Evolutionary conservation across 2,888 invertebrate species (phyloP), one percentile per base, ranked within the genome.

Genomic region (Trissolcus brochymenae): DNA sequence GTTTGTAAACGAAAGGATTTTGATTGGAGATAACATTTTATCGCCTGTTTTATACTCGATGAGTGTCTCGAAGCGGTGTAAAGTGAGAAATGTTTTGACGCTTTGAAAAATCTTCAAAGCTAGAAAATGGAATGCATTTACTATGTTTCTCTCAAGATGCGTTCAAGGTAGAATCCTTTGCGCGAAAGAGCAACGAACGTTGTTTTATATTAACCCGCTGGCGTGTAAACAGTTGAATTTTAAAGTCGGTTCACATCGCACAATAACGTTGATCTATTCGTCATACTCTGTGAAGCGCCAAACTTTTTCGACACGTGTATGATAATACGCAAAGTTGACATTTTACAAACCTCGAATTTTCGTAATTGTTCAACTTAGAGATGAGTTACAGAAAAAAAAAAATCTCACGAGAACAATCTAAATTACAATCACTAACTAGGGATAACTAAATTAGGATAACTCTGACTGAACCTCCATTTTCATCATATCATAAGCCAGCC

Each of bases 201-300:
- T 74, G 67, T 74, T 74, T 74, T 74, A 74, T 74, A 74, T 74
- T 74, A 67, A 67, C 74, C 67, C 19, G 53, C 29, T 17, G 35
- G 57, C 67, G 46, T 67, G 74, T 74, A 74, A 74, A 74, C 74
- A 74, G 74, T 60, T 67, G 55, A 57, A 62, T 74, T 62, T 67
- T 74, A 67, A 62, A 74, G 62, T 67, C 62, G 50, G 21, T 21
- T 29, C 40, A 40, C 35, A 61, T 29, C 25, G 53, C 35, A n/a
- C n/a, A 67, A 74, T 74, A 67, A 67, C 62, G 62, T 67, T 61
- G 13, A n/a, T 40, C 66, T 60, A 67, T 74, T 74, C 67, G 66
- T 67, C 67, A 62, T 57, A 67, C 56, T 29, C 9, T 49, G 66
- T 21, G 16, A 61, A 29, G 49, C 46, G 41, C 4, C 61, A 68